phyloP scores from a whole-genome alignment of 2,113 vertebrate genomes.

The Hiodon tergisus region DNA sequence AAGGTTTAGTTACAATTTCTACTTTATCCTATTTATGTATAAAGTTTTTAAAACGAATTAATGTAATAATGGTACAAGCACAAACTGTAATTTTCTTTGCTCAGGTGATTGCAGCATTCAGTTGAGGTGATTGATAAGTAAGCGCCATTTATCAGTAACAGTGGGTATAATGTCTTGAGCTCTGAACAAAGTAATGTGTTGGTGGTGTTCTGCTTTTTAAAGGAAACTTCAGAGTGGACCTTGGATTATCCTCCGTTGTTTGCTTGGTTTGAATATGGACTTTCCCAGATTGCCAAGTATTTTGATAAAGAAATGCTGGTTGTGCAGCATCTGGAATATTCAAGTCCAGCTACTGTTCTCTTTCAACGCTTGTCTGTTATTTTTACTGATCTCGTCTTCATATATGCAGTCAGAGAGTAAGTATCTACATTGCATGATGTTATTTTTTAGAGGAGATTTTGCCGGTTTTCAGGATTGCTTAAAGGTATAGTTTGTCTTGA shows the following conservation, averaged over 20 bases:
- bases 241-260: constrained; percentile 95
- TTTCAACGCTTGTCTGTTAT: constrained; percentile 91
- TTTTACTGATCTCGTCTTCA: constrained; percentile 72
- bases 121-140: not conserved
- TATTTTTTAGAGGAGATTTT: not conserved
- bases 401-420: constrained; percentile 82
- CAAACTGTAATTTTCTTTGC: too few species aligned
- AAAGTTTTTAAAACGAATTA: too few species aligned
- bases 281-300: constrained; percentile 74
- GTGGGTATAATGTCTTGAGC: not conserved
- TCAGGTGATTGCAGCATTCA: too few species aligned
- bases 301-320: constrained; percentile 82
- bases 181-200: not conserved
- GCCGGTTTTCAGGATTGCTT: too few species aligned
- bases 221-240: constrained; percentile 90
- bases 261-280: constrained; percentile 82
- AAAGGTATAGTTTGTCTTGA: too few species aligned
- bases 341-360: constrained; percentile 65
- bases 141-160: not conserved
- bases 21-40: too few species aligned
- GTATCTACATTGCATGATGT: constrained; percentile 40
- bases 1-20: too few species aligned
- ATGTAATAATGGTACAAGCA: too few species aligned
- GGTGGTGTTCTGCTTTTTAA: constrained; percentile 25
- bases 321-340: constrained; percentile 76